Base-by-base conservation (phyloP, 2,888 invertebrate species). In the Sacculina carcini region DNA sequence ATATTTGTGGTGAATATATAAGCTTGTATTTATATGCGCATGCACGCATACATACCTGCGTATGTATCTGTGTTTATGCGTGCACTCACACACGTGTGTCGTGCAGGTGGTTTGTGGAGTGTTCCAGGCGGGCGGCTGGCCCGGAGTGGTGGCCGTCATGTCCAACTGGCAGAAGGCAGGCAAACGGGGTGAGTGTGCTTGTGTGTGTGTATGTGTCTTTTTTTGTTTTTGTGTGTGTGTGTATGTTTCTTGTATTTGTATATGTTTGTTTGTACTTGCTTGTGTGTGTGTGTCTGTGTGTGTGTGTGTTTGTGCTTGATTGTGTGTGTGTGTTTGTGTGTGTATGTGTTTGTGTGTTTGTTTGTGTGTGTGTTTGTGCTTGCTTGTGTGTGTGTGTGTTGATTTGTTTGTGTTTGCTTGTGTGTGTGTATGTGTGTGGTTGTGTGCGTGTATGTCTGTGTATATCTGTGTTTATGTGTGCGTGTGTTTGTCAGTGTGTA, bases 81-180 rank as follows among this genome's bases (percentile, higher is more conserved):
- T 48, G 26, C 44, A 50, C 21, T 38, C 21, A 9, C 16, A 46
- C 31, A 48, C 16, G 54, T 23, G 51, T 52, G 53, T 44, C 44
- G 61, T 65, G 47, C 61, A 83, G 82, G 73, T 77, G 0, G 67
- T 78, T 6, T 81, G 81, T 2, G 94, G 94, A 12, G 70, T 90
- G 10, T 76, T 79, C 12, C 90, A 94, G 70, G 85, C 90, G 0
- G 81, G 87, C 0, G 90, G 94, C 1, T 94, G 94, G 92, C 94
- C 94, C 0, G 86, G 89, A 51, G 92, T 94, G 0, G 90, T 94
- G 0, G 74, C 82, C 1, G 77, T 83, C 3, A 78, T 94, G 48
- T 86, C 86, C 16, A 86, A 92, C 62, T 94, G 94, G 94, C 92
- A 86, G 69, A 92, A 90, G 0, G 83, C 81, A 66, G 75, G 78